Conservation (phyloP, 2,797 vertebrate genomes). For the Paguma larvata region DNA sequence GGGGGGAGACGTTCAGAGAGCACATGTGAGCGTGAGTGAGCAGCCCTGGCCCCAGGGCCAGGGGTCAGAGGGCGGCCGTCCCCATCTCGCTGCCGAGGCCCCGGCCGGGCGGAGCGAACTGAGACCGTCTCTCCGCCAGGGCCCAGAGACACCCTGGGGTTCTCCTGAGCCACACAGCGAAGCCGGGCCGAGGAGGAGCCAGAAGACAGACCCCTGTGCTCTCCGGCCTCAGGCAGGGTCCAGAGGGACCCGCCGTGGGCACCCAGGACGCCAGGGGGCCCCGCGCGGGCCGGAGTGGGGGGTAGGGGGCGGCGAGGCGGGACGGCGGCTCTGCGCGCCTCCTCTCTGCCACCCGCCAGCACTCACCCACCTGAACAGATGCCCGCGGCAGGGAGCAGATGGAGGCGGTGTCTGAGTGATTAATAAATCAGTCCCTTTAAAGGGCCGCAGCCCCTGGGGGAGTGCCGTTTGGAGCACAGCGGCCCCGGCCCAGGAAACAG, state of each 20-base stretch:
- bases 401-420: constrained; percentile 57
- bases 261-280: background rate
- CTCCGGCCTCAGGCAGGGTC: background rate
- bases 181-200: background rate
- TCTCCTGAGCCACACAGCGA: background rate
- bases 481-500: background rate
- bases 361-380: constrained; percentile 63
- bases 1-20: background rate
- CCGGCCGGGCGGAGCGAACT: background rate
- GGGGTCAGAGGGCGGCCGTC: rapidly evolving
- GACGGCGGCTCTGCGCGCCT: rapidly evolving
- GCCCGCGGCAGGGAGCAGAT: constrained; percentile 80
- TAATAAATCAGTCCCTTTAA: constrained; percentile 73
- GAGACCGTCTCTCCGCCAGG: background rate
- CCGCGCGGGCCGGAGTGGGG: rapidly evolving
- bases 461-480: background rate
- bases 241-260: background rate
- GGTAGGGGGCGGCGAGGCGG: rapidly evolving
- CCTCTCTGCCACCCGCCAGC: rapidly evolving
- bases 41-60: too few relatives aligned
- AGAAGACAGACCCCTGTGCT: too few relatives aligned
- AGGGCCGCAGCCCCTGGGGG: background rate
- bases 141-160: background rate
- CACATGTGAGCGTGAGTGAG: too few relatives aligned
- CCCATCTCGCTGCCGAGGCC: background rate